Evolutionary conservation across 2,888 invertebrate species (phyloP), one percentile per base, ranked within the genome.

Genomic region (Leucophenga maculata): DNA sequence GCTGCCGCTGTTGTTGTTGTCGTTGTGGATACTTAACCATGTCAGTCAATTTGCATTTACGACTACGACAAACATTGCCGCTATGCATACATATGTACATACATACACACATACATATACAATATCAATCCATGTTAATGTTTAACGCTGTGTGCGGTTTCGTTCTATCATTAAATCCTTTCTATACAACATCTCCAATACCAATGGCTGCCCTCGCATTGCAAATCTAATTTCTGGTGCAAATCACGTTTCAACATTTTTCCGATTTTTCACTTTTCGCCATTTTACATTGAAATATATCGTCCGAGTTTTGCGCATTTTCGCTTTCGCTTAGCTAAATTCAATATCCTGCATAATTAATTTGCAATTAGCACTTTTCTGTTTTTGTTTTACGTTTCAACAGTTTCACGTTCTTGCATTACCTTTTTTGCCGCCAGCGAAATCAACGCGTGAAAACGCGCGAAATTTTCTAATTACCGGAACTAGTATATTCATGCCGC

Each of bases 291-390:
- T n/a, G 62, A 50, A 26, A 59, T 31, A 69, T 68, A 60, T 70
- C 55, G 55, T n/a, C 32, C 18, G 26, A 26, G 20, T 18, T 48
- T 46, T 46, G 46, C 48, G 4, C 9, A n/a, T 64, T 18, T 6
- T 6, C 48, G 20, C 18, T 11, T 77, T 68, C 81, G 78, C 83
- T 86, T 86, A 84, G 78, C 75, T 78, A 86, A 85, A 85, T 84
- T 85, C 87, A 87, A 86, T 87, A 87, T 86, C 79, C 71, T 87
- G 87, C 86, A 87, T 87, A 86, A 87, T 87, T 87, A 87, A 87
- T 87, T 81, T 86, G 87, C 86, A 86, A 86, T 87, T 87, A 87
- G 87, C 87, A 87, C 87, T 86, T 81, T 86, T 77, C 79, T 83
- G 83, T 81, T 84, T 84, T 82, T 78, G 80, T 79, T 82, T 82